phyloP scores from a whole-genome alignment of 2,888 invertebrate genomes.

The Hyposoter dolosus region DNA sequence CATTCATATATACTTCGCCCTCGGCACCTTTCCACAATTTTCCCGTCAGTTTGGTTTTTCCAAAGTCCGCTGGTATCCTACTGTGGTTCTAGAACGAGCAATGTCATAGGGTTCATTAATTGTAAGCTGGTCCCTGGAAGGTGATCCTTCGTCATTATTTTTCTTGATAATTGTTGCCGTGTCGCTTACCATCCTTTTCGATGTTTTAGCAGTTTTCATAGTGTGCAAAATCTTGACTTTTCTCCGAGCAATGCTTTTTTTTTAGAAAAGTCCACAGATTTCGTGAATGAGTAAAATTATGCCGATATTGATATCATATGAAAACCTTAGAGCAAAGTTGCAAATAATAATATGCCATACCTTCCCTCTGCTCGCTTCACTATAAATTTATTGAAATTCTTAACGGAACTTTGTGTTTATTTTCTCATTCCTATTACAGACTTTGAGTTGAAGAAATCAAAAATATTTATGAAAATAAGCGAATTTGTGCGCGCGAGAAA shows the following conservation, averaged over 20 bases:
- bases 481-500: slow-evolving; percentile 33
- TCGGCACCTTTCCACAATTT: neutral
- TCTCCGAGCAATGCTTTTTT: neutral
- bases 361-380: slow-evolving; percentile 35
- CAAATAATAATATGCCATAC: neutral
- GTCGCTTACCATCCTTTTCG: neutral
- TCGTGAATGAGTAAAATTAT: slow-evolving; percentile 24
- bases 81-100: neutral
- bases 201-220: neutral
- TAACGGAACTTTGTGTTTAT: slow-evolving; percentile 38
- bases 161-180: slow-evolving; percentile 30
- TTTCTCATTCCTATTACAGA: neutral
- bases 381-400: slow-evolving; percentile 56
- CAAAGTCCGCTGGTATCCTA: slow-evolving; percentile 1
- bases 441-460: slow-evolving; percentile 1
- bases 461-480: neutral
- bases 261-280: slow-evolving; percentile 20
- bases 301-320: slow-evolving; percentile 51
- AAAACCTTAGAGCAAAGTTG: slow-evolving; percentile 14
- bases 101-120: neutral
- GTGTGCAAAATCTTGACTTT: neutral
- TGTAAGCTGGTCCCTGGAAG: neutral
- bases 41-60: slow-evolving; percentile 35
- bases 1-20: neutral
- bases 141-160: slow-evolving; percentile 63